Base-by-base conservation (phyloP, 2,888 invertebrate genomes). In the Rhagonycha fulva region DNA sequence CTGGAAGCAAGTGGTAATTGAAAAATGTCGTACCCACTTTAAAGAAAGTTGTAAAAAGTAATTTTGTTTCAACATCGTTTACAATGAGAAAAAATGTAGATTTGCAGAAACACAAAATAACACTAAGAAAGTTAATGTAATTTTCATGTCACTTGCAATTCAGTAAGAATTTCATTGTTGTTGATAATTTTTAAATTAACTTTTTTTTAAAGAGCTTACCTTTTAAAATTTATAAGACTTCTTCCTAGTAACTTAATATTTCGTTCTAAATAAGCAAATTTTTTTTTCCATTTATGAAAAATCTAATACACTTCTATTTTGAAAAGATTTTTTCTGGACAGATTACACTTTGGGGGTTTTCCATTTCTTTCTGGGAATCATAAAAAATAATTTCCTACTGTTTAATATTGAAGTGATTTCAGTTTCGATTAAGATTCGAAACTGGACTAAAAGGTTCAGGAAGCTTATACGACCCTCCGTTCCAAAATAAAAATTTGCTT, bases 11-110 rank as follows among this genome's bases (percentile, higher is more conserved):
- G 67, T 68, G 19, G 61, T 74, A 74, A 74, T 74, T 69, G 74
- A 70, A 74, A 74, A 74, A 62, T 63, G 62, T 28, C 69, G 74
- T 74, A 30, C 47, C 47, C 47, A 47, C 28, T 70, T 74, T 47
- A 23, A 69, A 74, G 74, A 74, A 74, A 74, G 74, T 66, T 19
- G 12, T 30, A 26, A 30, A 32, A 69, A 62, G 63, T 66, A 66
- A 24, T 66, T 66, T 66, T 26, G 63, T 66, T 66, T 66, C 26
- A n/a, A 24, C 63, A 66, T 66, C 63, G 63, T 66, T 47, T 66
- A 66, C 63, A 66, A 66, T 47, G 63, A 66, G 19, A n/a, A 66
- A 66, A 66, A 66, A 26, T 66, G 63, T 19, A 14, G 63, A 24
- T 66, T 23, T 62, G 62, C n/a, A 26, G 23, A 66, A 66, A 66